Conservation (phyloP, 64 coral and sea anemone species). For the Pachyseris speciosa region DNA sequence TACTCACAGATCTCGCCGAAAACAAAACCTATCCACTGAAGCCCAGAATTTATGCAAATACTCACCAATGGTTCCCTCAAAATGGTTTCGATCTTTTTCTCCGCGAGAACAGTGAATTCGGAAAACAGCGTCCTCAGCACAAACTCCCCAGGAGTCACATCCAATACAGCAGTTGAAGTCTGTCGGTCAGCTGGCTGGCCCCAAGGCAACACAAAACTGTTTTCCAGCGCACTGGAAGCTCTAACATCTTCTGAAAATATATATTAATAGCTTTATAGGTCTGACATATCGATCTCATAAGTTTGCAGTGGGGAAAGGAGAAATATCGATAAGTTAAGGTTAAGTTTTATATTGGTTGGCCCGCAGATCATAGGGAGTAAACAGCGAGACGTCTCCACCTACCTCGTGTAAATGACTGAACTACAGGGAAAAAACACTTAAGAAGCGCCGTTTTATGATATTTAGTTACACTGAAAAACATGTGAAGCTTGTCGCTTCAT, state of each 20-base stretch:
- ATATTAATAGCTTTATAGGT: background rate
- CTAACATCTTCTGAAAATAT: constrained; percentile 31
- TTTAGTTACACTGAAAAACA: background rate
- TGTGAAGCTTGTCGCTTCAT: background rate
- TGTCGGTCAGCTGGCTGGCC: constrained; percentile 63
- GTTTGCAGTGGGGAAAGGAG: background rate
- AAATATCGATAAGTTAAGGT: too few species aligned
- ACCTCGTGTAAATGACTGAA: background rate
- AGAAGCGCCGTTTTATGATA: background rate
- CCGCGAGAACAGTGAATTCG: constrained; percentile 92
- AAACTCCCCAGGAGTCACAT: constrained; percentile 94
- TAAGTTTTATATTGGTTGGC: background rate
- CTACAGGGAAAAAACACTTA: background rate
- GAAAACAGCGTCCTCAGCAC: constrained; percentile 91
- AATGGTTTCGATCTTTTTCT: constrained; percentile 93
- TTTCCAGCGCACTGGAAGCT: constrained; percentile 30
- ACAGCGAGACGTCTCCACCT: background rate
- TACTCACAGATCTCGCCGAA: background rate
- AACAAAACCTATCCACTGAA: background rate
- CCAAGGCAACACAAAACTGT: constrained; percentile 77
- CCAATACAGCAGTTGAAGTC: constrained; percentile 7
- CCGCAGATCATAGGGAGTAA: background rate
- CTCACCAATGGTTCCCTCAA: constrained; percentile 93
- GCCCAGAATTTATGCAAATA: background rate
- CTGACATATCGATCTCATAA: background rate